These are phyloP conservation scores for Mesaphorura yosii DNA, from an alignment of 1,140 invertebrate species.

Conservation along the genomic window DNA sequence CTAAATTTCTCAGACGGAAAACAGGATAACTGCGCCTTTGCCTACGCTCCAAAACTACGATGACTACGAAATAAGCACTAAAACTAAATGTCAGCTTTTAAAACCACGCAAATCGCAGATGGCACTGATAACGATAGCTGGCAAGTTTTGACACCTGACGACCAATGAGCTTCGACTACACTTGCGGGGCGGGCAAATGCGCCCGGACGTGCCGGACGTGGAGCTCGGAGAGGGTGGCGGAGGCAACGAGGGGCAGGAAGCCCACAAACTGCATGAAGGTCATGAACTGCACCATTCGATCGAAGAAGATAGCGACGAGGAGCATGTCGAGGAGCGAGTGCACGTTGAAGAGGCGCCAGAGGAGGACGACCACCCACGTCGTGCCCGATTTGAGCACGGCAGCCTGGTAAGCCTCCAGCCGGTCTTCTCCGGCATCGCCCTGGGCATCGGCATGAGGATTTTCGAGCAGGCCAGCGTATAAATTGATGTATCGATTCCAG, in stretches of 20 bases:
- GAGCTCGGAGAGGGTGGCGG: neutral
- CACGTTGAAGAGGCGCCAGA: slow-evolving; percentile 67
- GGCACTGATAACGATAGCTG: too few relatives aligned
- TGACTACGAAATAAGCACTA: too few relatives aligned
- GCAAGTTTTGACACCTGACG: too few relatives aligned
- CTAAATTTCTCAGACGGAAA: too few relatives aligned
- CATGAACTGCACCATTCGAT: slow-evolving; percentile 38
- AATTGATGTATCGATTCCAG: slow-evolving; percentile 67
- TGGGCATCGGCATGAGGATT: slow-evolving; percentile 34
- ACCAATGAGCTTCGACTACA: too few relatives aligned
- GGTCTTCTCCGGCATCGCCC: neutral
- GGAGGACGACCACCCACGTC: slow-evolving; percentile 58
- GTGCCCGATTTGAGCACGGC: slow-evolving; percentile 45
- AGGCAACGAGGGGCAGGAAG: neutral
- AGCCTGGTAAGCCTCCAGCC: slow-evolving; percentile 24
- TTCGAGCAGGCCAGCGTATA: slow-evolving; percentile 63
- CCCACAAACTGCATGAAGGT: neutral
- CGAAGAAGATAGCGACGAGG: slow-evolving; percentile 63
- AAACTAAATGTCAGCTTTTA: too few relatives aligned
- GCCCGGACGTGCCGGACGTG: too few relatives aligned
- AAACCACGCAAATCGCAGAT: too few relatives aligned
- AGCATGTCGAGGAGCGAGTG: slow-evolving; percentile 64
- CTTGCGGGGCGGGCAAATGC: too few relatives aligned
- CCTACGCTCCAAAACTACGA: too few relatives aligned
- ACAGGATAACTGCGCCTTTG: too few relatives aligned